phyloP scores from a whole-genome alignment of 37 sponge, comb jelly and placozoan genomes.

The Chondrosia reniformis region DNA sequence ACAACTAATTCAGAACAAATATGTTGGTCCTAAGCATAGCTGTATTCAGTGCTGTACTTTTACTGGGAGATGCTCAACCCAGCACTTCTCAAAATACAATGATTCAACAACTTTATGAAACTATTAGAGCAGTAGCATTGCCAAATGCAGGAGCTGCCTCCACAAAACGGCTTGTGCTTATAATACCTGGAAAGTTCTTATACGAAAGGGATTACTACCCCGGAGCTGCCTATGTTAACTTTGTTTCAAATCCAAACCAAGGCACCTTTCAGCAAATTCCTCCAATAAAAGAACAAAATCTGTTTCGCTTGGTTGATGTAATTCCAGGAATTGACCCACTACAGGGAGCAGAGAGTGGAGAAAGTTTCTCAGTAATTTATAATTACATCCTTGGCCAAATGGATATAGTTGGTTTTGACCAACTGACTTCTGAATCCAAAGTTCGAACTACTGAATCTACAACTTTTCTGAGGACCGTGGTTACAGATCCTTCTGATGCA shows the following conservation, averaged over 20 bases:
- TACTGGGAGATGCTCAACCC: too few species aligned
- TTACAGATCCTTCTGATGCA: conserved; percentile 36
- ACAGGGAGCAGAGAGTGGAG: conserved; percentile 43
- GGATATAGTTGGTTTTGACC: conserved; percentile 18
- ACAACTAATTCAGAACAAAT: too few species aligned
- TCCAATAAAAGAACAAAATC: conserved; percentile 49
- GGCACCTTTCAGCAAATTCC: conserved; percentile 28
- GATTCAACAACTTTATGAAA: too few species aligned
- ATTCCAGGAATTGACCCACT: conserved; percentile 47
- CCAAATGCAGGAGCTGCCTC: neutral
- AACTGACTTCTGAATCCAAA: neutral
- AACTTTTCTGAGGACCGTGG: neutral
- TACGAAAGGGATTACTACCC: conserved; percentile 60
- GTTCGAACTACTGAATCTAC: conserved; percentile 3
- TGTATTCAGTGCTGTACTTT: too few species aligned
- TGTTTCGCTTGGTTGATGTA: conserved; percentile 52
- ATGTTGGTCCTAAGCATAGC: too few species aligned
- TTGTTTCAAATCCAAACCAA: neutral
- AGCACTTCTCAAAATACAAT: too few species aligned
- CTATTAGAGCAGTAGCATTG: too few species aligned
- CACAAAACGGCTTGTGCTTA: conserved; percentile 31
- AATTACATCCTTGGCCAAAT: conserved; percentile 28
- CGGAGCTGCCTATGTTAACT: conserved; percentile 31
- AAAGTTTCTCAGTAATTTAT: conserved; percentile 39
- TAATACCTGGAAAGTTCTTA: conserved; percentile 56